A percentile compares a stretch with the other conserved stretches of the same genome.
Evolutionary conservation across 2,113 vertebrate species (phyloP).

Genomic region (Emydura subglobosa): DNA sequence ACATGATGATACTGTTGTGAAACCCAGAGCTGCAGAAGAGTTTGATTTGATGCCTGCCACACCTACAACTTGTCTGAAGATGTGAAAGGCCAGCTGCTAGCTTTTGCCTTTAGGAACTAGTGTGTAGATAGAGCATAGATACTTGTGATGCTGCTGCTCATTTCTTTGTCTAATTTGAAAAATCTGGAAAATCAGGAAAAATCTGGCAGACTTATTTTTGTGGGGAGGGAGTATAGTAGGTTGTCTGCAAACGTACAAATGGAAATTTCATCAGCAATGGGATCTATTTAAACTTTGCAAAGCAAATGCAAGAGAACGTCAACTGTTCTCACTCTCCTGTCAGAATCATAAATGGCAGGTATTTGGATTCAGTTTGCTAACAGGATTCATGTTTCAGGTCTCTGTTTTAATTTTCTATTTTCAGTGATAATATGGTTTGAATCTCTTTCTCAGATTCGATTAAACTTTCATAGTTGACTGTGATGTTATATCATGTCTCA

Average conservation of each 20-base stretch:
- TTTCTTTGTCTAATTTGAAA: not conserved
- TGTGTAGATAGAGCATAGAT: constrained; percentile 19
- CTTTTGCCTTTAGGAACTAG: not conserved
- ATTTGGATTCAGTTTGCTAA: not conserved
- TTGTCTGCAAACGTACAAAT: constrained; percentile 1
- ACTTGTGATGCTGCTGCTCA: not conserved
- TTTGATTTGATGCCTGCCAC: not conserved
- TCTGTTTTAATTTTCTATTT: constrained; percentile 12
- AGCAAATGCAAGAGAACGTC: not conserved
- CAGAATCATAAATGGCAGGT: not conserved
- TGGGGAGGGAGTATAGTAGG: not conserved
- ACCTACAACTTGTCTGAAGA: not conserved
- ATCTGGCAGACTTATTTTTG: not conserved
- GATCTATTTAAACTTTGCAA: constrained; percentile 12
- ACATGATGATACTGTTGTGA: not conserved
- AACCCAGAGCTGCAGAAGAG: not conserved
- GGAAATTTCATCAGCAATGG: not conserved
- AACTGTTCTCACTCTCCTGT: constrained; percentile 17
- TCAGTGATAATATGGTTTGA: constrained; percentile 14
- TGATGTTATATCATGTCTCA: not conserved
- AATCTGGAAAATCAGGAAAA: not conserved
- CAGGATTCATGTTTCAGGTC: constrained; percentile 6
- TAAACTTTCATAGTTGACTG: not conserved
- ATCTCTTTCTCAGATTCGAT: constrained; percentile 11
- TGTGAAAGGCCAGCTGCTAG: not conserved